phyloP scores from a whole-genome alignment of 2,113 vertebrate genomes.

The Crotalus viridis region DNA sequence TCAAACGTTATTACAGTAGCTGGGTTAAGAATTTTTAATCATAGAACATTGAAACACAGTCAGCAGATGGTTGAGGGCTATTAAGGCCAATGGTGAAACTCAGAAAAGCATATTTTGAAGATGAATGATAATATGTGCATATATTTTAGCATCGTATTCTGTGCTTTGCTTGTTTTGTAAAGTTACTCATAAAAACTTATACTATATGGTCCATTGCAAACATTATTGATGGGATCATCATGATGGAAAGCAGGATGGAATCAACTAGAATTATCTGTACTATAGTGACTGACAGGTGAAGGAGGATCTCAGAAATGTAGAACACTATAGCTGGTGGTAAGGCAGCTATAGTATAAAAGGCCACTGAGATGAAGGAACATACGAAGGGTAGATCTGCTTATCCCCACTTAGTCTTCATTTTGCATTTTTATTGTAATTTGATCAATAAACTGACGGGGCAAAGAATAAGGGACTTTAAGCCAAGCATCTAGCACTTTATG shows the following conservation, averaged over 20 bases:
- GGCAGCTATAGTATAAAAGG: slow-evolving; percentile 46
- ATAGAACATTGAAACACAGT: slow-evolving; percentile 13
- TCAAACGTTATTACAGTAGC: neutral
- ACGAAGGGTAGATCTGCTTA: slow-evolving; percentile 68
- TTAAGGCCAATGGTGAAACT: neutral
- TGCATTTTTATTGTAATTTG: slow-evolving; percentile 81
- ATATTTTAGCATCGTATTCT: slow-evolving; percentile 73
- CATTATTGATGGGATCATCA: slow-evolving; percentile 70
- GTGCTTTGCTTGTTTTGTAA: slow-evolving; percentile 73
- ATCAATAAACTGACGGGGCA: slow-evolving; percentile 73
- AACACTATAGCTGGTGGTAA: slow-evolving; percentile 59
- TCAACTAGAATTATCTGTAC: slow-evolving; percentile 74
- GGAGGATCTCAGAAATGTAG: slow-evolving; percentile 73
- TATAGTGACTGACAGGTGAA: slow-evolving; percentile 69
- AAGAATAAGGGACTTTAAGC: slow-evolving; percentile 75
- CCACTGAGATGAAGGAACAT: slow-evolving; percentile 13
- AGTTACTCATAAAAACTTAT: slow-evolving; percentile 72
- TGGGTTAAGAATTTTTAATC: slow-evolving; percentile 52
- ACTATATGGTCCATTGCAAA: slow-evolving; percentile 66
- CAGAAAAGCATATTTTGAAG: slow-evolving; percentile 32
- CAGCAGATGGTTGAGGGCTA: slow-evolving; percentile 20
- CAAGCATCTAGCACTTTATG: slow-evolving; percentile 69
- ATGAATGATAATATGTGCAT: slow-evolving; percentile 27
- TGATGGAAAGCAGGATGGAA: slow-evolving; percentile 80
- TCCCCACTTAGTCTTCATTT: slow-evolving; percentile 76